Conservation (phyloP, 2,797 vertebrate species). For the Basileuterus tristriatus region DNA sequence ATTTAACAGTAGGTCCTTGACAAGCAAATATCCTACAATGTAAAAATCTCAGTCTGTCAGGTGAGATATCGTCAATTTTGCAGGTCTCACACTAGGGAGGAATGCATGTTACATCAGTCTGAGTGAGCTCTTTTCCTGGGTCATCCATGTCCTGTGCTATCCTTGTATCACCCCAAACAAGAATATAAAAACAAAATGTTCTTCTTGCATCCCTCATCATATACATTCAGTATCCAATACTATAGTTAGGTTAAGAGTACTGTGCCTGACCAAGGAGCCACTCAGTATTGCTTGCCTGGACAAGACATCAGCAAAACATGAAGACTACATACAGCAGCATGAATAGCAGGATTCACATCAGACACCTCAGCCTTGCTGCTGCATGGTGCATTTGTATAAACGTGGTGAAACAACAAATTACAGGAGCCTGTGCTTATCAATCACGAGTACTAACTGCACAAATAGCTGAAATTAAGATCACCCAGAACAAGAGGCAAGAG, state of each 20-base stretch:
- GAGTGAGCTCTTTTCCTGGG: not conserved
- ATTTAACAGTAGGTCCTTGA: not conserved
- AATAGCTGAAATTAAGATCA: not conserved
- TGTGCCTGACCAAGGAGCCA: not conserved
- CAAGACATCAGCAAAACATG: not conserved
- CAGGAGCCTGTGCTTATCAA: not conserved
- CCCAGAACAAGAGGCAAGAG: not conserved
- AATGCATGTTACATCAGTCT: accelerated
- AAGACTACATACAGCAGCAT: not conserved
- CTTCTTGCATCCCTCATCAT: not conserved
- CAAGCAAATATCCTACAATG: not conserved
- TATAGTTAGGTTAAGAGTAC: not conserved
- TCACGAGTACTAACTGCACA: accelerated
- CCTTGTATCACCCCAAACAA: not conserved
- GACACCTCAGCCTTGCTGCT: not conserved
- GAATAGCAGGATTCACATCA: not conserved
- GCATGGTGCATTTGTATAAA: not conserved
- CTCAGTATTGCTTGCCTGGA: not conserved
- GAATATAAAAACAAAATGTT: not conserved
- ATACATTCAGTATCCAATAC: accelerated
- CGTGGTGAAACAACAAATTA: accelerated
- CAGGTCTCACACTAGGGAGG: accelerated
- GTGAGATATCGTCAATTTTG: not conserved
- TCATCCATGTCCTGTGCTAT: not conserved
- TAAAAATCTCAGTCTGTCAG: not conserved